Conservation (phyloP, 2,797 vertebrate genomes). For the Avahi laniger region DNA sequence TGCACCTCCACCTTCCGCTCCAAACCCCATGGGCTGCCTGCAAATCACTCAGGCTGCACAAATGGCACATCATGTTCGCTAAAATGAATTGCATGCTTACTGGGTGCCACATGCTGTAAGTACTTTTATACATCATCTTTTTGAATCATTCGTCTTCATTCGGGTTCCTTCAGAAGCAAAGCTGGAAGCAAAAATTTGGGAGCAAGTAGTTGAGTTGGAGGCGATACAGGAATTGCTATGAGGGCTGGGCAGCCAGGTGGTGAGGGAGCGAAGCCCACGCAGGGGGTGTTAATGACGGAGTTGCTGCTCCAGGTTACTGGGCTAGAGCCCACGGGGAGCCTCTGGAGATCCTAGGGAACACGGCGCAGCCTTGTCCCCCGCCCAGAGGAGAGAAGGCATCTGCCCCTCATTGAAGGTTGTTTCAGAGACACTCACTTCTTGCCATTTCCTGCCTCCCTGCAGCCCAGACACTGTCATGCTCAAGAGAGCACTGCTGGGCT, state of each 20-base stretch:
- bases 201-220: background rate
- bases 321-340: background rate
- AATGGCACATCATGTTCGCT: background rate
- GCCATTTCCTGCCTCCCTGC: background rate
- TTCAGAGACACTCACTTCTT: background rate
- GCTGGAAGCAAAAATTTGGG: background rate
- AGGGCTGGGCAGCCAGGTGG: background rate
- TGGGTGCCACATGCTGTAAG: background rate
- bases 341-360: background rate
- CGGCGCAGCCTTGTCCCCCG: rapidly evolving
- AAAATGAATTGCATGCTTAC: background rate
- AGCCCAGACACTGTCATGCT: background rate
- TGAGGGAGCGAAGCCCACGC: background rate
- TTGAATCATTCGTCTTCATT: background rate
- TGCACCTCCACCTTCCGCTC: rapidly evolving
- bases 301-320: rapidly evolving
- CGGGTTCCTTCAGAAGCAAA: background rate
- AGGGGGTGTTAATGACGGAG: no score
- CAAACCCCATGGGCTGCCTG: background rate
- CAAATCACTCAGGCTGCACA: background rate
- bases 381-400: background rate
- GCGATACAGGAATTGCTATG: no score
- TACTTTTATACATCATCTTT: background rate
- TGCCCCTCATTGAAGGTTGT: background rate
- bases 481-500: background rate